Percentiles rank a stretch among this genome's conserved stretches.
These are phyloP conservation scores for Psettodes erumei DNA, from an alignment of 2,113 vertebrate species.

Conservation along the genomic window DNA sequence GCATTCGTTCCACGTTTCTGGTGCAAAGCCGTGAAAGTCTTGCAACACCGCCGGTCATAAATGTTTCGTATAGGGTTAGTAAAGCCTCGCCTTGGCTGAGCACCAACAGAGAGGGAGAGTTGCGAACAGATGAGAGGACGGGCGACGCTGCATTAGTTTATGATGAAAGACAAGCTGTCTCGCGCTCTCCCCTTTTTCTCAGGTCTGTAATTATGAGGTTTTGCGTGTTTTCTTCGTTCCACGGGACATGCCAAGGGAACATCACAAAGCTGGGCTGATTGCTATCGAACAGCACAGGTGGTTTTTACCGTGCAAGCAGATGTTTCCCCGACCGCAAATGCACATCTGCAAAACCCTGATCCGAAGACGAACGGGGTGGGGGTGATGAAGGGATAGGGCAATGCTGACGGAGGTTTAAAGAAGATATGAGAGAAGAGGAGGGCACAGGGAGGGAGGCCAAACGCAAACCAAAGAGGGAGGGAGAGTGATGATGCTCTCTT, in stretches of 20 bases:
- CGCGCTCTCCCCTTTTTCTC: slow-evolving; percentile 33
- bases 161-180: slow-evolving; percentile 71
- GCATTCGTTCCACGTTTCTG: neutral
- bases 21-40: slow-evolving; percentile 34
- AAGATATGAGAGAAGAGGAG: slow-evolving; percentile 21
- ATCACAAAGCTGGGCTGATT: slow-evolving; percentile 67
- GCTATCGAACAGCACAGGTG: slow-evolving; percentile 71
- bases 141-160: slow-evolving; percentile 63
- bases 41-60: slow-evolving; percentile 23
- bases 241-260: slow-evolving; percentile 58
- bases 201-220: slow-evolving; percentile 73
- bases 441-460: slow-evolving; percentile 5
- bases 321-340: slow-evolving; percentile 64
- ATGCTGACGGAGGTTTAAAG: slow-evolving; percentile 42
- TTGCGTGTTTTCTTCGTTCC: slow-evolving; percentile 60
- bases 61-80: slow-evolving; percentile 35
- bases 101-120: slow-evolving; percentile 44
- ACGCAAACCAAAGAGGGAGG: slow-evolving; percentile 28
- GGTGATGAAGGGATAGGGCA: slow-evolving; percentile 12
- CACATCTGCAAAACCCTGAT: slow-evolving; percentile 54
- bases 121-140: slow-evolving; percentile 53
- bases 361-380: neutral
- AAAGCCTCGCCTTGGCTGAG: slow-evolving; percentile 30
- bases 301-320: slow-evolving; percentile 70
- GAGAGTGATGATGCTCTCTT: slow-evolving; percentile 29